Conservation (phyloP, 2,888 invertebrate genomes). For the Vannuccia rotundouncinata region DNA sequence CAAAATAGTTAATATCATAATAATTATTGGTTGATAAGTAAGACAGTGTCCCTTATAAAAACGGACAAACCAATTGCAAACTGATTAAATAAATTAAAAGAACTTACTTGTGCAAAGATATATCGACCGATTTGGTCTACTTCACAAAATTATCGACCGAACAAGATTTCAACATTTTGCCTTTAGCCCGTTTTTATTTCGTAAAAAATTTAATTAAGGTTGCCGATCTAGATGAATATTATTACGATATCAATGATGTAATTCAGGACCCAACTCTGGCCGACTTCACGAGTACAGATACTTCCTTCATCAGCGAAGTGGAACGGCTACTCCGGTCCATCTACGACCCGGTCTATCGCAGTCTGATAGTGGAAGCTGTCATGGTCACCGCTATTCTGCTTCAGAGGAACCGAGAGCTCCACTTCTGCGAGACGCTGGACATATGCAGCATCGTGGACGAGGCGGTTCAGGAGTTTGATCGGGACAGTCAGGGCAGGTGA, state of each 20-base stretch:
- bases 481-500: constrained; percentile 42
- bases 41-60: too few relatives aligned
- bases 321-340: constrained; percentile 72
- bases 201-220: too few relatives aligned
- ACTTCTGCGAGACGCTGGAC: constrained; percentile 73
- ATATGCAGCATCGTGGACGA: constrained; percentile 71
- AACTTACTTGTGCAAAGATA: too few relatives aligned
- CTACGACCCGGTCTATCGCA: constrained; percentile 65
- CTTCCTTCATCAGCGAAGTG: constrained; percentile 85
- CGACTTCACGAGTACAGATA: constrained; percentile 91
- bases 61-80: too few relatives aligned
- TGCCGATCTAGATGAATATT: too few relatives aligned
- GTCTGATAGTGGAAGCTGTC: constrained; percentile 65
- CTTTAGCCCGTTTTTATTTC: too few relatives aligned
- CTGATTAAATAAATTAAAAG: too few relatives aligned
- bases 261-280: constrained; percentile 74
- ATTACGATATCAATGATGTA: neutral
- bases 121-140: too few relatives aligned
- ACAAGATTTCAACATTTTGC: too few relatives aligned
- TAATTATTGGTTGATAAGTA: too few relatives aligned
- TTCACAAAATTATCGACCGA: too few relatives aligned
- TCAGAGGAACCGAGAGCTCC: constrained; percentile 84
- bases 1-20: too few relatives aligned
- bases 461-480: constrained; percentile 50
- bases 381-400: constrained; percentile 83